These are phyloP conservation scores for Buceros bicornis DNA, from an alignment of 2,797 vertebrate species.

Conservation along the genomic window DNA sequence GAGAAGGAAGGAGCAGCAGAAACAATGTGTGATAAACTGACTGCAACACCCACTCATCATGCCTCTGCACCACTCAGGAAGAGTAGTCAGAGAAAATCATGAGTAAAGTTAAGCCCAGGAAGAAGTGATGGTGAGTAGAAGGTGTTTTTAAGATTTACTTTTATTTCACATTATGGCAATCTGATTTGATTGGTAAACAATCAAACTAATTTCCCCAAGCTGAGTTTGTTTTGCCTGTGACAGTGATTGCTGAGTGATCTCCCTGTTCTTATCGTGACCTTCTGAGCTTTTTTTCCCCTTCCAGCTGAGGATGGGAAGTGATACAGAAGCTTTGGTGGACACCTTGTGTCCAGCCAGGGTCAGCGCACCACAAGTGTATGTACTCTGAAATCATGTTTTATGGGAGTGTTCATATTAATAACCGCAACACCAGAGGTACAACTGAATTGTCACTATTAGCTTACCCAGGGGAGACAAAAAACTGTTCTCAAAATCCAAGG, in stretches of 20 bases:
- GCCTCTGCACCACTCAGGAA: rapidly evolving
- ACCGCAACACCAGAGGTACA: not conserved
- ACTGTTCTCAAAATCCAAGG: not conserved
- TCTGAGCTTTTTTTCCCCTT: rapidly evolving
- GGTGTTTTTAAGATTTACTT: not conserved
- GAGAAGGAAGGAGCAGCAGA: not conserved
- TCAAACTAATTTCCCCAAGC: not conserved
- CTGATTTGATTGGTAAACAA: not conserved
- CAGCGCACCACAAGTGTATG: not conserved
- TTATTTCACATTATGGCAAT: not conserved
- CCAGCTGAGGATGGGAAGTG: not conserved
- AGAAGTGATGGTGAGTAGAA: not conserved
- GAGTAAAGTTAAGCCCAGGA: not conserved
- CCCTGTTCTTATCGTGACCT: not conserved
- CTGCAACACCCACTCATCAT: rapidly evolving
- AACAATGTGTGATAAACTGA: not conserved
- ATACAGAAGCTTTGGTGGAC: not conserved
- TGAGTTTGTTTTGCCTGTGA: not conserved
- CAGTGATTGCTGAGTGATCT: not conserved
- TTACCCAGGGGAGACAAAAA: not conserved
- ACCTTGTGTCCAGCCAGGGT: rapidly evolving
- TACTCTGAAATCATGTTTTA: not conserved
- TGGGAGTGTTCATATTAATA: not conserved
- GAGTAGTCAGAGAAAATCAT: not conserved
- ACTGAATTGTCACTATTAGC: not conserved